A percentile compares a stretch with the other conserved stretches of the same genome.
Conservation (phyloP, 2,888 invertebrate species). For the Drosophila cyrtoloma region DNA sequence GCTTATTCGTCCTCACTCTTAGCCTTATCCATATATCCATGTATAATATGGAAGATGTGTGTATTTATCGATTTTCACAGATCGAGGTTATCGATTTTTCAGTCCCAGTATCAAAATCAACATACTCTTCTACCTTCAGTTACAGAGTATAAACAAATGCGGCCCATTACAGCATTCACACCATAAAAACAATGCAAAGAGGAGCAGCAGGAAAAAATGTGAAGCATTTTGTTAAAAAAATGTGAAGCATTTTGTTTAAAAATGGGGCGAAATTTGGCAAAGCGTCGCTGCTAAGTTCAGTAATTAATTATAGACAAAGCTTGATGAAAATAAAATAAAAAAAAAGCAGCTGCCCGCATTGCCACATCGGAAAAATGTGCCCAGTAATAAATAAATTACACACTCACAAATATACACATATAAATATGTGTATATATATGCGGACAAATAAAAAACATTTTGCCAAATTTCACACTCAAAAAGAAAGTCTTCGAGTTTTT, state of each 20-base stretch:
- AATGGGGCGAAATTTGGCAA: slow-evolving; percentile 46
- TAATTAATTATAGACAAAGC: slow-evolving; percentile 66
- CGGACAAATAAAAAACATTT: slow-evolving; percentile 27
- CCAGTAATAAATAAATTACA: slow-evolving; percentile 20
- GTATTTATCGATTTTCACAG: not conserved
- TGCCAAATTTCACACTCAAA: slow-evolving; percentile 47
- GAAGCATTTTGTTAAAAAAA: slow-evolving; percentile 35
- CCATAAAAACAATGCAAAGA: not conserved
- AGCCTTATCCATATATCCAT: not conserved
- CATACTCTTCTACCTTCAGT: not conserved
- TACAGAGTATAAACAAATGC: not conserved
- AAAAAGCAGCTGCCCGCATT: slow-evolving; percentile 24
- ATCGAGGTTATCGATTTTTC: not conserved
- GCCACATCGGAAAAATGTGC: slow-evolving; percentile 17
- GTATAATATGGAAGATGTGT: not conserved
- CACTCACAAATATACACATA: not conserved
- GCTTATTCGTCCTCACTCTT: not conserved
- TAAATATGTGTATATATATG: not conserved
- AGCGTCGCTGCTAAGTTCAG: slow-evolving; percentile 49
- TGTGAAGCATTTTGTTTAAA: slow-evolving; percentile 16
- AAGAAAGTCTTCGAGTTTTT: slow-evolving; percentile 52
- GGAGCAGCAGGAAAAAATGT: not conserved
- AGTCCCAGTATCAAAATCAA: not conserved
- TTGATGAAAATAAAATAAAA: not conserved
- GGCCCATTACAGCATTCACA: slow-evolving; percentile 6